These are phyloP conservation scores for Luperina nickerlii DNA, from an alignment of 2,888 invertebrate genomes.

Conservation along the genomic window DNA sequence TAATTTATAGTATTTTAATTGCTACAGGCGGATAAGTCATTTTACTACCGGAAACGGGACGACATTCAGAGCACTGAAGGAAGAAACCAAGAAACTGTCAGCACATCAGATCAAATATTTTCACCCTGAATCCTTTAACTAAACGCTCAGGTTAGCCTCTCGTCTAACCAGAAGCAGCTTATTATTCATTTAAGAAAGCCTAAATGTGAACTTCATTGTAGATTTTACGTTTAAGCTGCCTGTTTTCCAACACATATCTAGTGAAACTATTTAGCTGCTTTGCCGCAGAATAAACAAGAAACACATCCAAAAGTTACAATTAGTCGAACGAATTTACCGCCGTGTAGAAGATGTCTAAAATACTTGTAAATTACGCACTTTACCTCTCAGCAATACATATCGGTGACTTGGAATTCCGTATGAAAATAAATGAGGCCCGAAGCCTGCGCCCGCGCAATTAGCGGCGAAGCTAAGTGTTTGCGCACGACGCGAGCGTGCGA, in stretches of 20 bases:
- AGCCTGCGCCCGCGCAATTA: conserved; percentile 66
- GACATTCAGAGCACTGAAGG: conserved; percentile 1
- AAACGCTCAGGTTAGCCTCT: neutral
- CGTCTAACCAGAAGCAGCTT: no score
- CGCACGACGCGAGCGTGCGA: conserved; percentile 63
- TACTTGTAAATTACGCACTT: conserved; percentile 62
- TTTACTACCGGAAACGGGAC: neutral
- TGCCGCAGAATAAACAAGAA: neutral
- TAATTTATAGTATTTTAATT: neutral
- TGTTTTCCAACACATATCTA: neutral
- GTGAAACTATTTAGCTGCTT: neutral
- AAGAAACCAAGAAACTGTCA: conserved; percentile 10
- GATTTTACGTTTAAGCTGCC: no score
- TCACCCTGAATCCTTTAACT: neutral
- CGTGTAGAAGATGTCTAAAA: conserved; percentile 50
- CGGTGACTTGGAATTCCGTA: conserved; percentile 61
- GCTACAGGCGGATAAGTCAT: neutral
- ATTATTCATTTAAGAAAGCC: neutral
- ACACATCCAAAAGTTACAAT: neutral
- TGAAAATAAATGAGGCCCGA: conserved; percentile 64
- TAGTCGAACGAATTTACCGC: conserved; percentile 25
- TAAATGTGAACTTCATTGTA: neutral
- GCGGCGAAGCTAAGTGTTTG: conserved; percentile 66
- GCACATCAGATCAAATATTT: neutral
- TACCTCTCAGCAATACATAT: conserved; percentile 55